These are phyloP conservation scores for Anodontia alba DNA, from an alignment of 2,888 invertebrate genomes.

Conservation along the genomic window DNA sequence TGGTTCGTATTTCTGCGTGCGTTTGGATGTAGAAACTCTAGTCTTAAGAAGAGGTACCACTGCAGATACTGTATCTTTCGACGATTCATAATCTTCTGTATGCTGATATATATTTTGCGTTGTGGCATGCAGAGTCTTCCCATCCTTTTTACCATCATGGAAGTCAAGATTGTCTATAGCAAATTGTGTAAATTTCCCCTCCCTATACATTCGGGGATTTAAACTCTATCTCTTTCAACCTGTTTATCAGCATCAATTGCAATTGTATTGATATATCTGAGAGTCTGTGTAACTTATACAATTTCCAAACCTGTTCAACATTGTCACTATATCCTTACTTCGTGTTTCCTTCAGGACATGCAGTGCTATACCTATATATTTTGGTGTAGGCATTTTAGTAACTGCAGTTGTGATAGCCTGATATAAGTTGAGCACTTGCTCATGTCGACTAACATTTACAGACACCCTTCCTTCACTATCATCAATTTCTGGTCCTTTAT, in stretches of 20 bases:
- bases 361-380: neutral
- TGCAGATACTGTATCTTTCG: too few species aligned
- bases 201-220: neutral
- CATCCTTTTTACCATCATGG: neutral
- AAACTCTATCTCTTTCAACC: neutral
- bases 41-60: neutral
- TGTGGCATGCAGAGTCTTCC: neutral
- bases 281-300: neutral
- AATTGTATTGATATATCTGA: neutral
- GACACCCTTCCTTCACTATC: neutral
- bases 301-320: neutral
- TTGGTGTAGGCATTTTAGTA: neutral
- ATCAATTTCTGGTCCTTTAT: neutral
- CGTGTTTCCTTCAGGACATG: neutral
- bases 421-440: neutral
- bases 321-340: neutral
- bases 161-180: constrained; percentile 4
- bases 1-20: neutral
- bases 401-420: neutral
- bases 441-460: neutral
- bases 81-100: neutral
- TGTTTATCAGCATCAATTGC: neutral
- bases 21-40: neutral
- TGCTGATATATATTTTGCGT: neutral
- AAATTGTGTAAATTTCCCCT: neutral